Percentiles rank a stretch among this genome's conserved stretches.
These are phyloP conservation scores for Diabrotica balteata DNA, from an alignment of 2,888 invertebrate species.

Conservation along the genomic window DNA sequence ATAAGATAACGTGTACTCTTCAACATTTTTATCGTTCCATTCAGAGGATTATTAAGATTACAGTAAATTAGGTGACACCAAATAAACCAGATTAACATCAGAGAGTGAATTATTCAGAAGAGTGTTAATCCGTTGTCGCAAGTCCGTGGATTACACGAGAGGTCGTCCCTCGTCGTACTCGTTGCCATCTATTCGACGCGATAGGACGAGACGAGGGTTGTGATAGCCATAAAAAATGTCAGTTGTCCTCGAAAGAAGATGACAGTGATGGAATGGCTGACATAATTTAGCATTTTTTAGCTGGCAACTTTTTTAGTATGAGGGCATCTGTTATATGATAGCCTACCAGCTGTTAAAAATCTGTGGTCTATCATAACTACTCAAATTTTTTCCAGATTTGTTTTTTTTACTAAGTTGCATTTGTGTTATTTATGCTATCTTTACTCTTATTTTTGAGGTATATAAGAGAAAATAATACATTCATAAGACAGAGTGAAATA, in stretches of 20 bases:
- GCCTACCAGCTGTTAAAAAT: not conserved
- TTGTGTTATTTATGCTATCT: no score
- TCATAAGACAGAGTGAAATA: no score
- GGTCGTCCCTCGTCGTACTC: not conserved
- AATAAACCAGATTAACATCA: conserved; percentile 25
- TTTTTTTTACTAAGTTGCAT: not conserved
- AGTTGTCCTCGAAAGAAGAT: conserved; percentile 25
- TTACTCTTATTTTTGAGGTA: no score
- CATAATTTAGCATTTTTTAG: conserved; percentile 34
- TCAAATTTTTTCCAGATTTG: not conserved
- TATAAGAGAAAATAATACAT: no score
- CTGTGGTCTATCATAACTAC: not conserved
- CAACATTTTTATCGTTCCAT: conserved; percentile 4
- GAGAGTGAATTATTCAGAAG: conserved; percentile 30
- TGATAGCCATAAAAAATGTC: conserved; percentile 26
- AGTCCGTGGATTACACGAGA: conserved; percentile 31
- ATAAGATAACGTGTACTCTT: conserved; percentile 7
- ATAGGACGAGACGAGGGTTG: conserved; percentile 21
- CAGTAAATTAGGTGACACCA: conserved; percentile 23
- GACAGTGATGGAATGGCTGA: conserved; percentile 37
- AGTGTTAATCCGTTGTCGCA: conserved; percentile 30
- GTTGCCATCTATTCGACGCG: conserved; percentile 18
- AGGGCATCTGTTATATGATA: not conserved
- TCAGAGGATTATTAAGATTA: conserved; percentile 17
- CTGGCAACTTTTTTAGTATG: conserved; percentile 2